Percentiles rank a stretch among this genome's conserved stretches.
Conservation (phyloP, 2,797 vertebrate genomes). For the Catharus ustulatus region DNA sequence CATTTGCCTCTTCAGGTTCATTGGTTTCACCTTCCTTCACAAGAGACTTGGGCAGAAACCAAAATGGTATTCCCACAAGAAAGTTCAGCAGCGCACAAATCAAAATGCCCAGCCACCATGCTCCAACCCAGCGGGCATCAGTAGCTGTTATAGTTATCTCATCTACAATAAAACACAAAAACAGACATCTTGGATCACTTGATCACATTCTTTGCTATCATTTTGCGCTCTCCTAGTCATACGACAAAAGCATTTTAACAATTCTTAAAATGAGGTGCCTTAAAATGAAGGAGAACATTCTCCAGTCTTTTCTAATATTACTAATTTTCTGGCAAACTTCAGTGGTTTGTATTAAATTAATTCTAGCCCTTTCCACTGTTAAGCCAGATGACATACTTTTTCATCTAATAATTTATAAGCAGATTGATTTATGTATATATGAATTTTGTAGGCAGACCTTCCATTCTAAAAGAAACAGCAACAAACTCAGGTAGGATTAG, state of each 20-base stretch:
- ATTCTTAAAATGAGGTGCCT: not conserved
- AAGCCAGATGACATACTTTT: not conserved
- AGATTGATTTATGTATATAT: not conserved
- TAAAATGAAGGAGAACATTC: not conserved
- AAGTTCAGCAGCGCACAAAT: conserved; percentile 82
- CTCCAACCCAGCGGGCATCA: conserved; percentile 89
- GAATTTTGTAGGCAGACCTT: not conserved
- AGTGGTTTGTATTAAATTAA: not conserved
- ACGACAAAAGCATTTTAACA: not conserved
- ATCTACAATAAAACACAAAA: conserved; percentile 59
- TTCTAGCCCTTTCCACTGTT: not conserved
- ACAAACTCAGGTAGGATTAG: not conserved
- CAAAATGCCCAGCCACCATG: conserved; percentile 90
- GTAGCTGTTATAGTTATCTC: conserved; percentile 79
- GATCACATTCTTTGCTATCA: not conserved
- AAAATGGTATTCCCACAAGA: conserved; percentile 82
- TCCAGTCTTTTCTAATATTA: not conserved
- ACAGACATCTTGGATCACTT: not conserved
- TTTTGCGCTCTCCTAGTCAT: not conserved
- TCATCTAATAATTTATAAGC: not conserved
- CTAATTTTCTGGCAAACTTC: not conserved
- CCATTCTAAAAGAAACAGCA: not conserved
- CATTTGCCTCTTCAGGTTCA: not conserved
- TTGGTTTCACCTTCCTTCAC: conserved; percentile 59
- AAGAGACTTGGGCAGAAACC: conserved; percentile 83